These are phyloP conservation scores for Potorous gilbertii DNA, from an alignment of 2,797 vertebrate species.

Conservation along the genomic window DNA sequence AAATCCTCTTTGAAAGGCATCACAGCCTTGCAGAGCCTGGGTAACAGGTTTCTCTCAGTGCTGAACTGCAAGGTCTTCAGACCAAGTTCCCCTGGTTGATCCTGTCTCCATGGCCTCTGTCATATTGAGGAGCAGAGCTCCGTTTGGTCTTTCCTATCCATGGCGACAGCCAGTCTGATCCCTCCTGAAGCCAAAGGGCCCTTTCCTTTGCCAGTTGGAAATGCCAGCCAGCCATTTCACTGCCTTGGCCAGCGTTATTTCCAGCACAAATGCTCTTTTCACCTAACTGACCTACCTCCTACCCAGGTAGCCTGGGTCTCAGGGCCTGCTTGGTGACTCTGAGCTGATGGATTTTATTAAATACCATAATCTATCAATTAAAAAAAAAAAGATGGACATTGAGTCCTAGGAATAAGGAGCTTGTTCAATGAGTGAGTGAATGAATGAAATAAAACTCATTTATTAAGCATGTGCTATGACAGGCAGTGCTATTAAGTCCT, in stretches of 20 bases:
- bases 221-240: conserved; percentile 76
- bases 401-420: neutral
- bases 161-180: conserved; percentile 91
- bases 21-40: conserved; percentile 25
- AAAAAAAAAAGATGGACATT: neutral
- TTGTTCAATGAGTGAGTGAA: neutral
- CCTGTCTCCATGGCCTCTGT: conserved; percentile 57
- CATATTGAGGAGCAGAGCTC: conserved; percentile 57
- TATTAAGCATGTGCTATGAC: neutral
- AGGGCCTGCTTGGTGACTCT: neutral
- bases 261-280: conserved; percentile 31
- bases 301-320: conserved; percentile 24
- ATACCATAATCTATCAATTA: neutral
- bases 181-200: conserved; percentile 83
- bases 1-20: conserved; percentile 67
- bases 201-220: conserved; percentile 74
- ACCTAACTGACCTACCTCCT: conserved; percentile 56
- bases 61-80: conserved; percentile 27
- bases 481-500: neutral
- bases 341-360: neutral
- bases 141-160: conserved; percentile 76
- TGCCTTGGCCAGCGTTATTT: conserved; percentile 48
- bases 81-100: conserved; percentile 63
- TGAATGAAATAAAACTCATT: neutral
- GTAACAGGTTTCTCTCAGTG: conserved; percentile 62